Percentiles rank a stretch among this genome's conserved stretches.
phyloP scores from a whole-genome alignment of 2,888 invertebrate genomes.

The Luffia ferchaultella region DNA sequence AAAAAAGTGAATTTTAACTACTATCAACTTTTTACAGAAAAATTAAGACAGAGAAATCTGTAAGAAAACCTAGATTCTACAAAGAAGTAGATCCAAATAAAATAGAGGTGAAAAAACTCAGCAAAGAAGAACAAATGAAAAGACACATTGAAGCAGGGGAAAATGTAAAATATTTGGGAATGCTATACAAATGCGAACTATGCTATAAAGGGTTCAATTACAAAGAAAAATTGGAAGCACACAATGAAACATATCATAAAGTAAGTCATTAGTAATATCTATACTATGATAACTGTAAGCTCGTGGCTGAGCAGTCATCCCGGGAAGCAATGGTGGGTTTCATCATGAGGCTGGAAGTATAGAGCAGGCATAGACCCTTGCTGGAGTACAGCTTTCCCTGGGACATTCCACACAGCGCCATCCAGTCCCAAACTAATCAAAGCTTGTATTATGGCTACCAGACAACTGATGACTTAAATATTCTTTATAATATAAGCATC shows the following conservation, averaged over 20 bases:
- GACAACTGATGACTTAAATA: no score
- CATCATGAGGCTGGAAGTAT: no score
- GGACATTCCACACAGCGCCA: not conserved
- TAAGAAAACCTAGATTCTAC: not conserved
- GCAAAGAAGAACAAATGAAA: conserved; percentile 4
- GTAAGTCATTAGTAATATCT: conserved; percentile 1
- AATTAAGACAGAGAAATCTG: not conserved
- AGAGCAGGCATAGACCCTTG: no score
- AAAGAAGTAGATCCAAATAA: conserved; percentile 7
- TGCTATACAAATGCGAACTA: conserved; percentile 6
- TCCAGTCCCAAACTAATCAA: no score
- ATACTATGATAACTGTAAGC: not conserved
- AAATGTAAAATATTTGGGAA: not conserved
- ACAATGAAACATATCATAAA: conserved; percentile 7
- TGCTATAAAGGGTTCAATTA: conserved; percentile 11
- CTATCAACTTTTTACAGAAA: not conserved
- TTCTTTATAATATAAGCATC: no score
- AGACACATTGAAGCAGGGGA: not conserved
- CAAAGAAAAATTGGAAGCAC: conserved; percentile 6
- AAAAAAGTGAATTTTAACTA: no score
- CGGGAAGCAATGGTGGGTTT: not conserved
- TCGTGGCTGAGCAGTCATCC: not conserved
- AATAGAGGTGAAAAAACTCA: conserved; percentile 3
- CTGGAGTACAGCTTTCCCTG: not conserved
- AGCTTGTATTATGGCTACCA: no score